Evolutionary conservation across 2,888 invertebrate species (phyloP).

Genomic region (Mythimna impura): DNA sequence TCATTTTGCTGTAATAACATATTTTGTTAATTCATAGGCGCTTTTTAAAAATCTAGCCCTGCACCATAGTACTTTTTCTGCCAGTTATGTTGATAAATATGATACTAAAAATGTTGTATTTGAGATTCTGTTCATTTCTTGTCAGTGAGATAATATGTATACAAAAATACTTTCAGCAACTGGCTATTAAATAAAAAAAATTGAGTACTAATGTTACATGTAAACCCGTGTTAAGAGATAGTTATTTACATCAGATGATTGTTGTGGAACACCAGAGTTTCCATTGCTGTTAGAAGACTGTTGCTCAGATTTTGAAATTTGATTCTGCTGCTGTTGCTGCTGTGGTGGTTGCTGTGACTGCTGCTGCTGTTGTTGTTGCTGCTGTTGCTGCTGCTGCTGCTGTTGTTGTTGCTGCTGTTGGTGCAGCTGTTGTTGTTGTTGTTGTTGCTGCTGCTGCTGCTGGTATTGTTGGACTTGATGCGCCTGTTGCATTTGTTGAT

Average conservation of each 20-base stretch:
- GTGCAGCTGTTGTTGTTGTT: constrained; percentile 77
- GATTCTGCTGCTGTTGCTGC: constrained; percentile 80
- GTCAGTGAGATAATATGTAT: neutral
- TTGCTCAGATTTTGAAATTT: constrained; percentile 84
- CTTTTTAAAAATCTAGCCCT: constrained; percentile 5
- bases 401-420: constrained; percentile 80
- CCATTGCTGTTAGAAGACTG: constrained; percentile 86
- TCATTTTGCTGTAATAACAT: constrained; percentile 83
- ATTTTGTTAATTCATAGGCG: constrained; percentile 29
- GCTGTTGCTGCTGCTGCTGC: constrained; percentile 76
- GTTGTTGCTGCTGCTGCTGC: constrained; percentile 78
- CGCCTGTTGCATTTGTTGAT: constrained; percentile 80
- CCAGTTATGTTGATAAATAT: constrained; percentile 1
- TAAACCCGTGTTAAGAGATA: constrained; percentile 34
- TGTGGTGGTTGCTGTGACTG: constrained; percentile 81
- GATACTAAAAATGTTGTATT: neutral
- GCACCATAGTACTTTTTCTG: constrained; percentile 4
- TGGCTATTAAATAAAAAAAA: neutral
- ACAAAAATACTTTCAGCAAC: constrained; percentile 14
- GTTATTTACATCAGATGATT: constrained; percentile 83
- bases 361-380: constrained; percentile 77
- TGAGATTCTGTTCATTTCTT: neutral
- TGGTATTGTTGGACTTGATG: constrained; percentile 85
- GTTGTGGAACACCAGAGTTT: constrained; percentile 83
- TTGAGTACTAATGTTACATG: constrained; percentile 28